Evolutionary conservation across 2,797 vertebrate species (phyloP), one percentile per base, ranked within the genome.

Genomic region (Cryptoprocta ferox): DNA sequence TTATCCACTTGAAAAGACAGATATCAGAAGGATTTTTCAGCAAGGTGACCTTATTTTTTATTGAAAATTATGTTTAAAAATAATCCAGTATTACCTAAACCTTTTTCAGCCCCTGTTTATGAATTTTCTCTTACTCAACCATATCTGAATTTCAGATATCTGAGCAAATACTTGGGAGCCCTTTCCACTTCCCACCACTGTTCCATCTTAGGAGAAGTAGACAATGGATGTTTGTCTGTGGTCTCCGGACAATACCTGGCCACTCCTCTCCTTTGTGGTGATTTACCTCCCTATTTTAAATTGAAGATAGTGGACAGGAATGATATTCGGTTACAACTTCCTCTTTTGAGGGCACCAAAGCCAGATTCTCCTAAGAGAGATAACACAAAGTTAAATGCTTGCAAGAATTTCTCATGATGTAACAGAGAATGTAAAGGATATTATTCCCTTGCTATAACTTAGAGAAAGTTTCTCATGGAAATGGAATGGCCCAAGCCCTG

Each of bases 401-500:
- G 28, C 18, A 80, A 93, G 63, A 80, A 73, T 80, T 91, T 94
- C 39, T 94, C 59, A 66, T 82, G 63, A 85, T 37, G 5, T 86
- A 89, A 76, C 2, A 93, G 26, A 65, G 65, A 59, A 89, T 68
- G 10, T 66, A 71, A 96, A 89, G 50, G 42, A 66, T 59, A n/a
- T 83, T 59, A n/a, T 80, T 79, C 16, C 35, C 9, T 84, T 95
- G 65, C n/a, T 94, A 14, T 81, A 91, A 92, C 37, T 88, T 95
- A 92, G 16, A 15, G 85, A 93, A 78, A 91, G 53, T 96, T 96
- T 92, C 91, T 85, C 66, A 35, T 89, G 75, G 56, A 97, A 79
- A 90, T 91, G 76, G 81, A 92, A 85, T 59, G 42, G 81, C 32
- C 76, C 92, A 59, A 76, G 61, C 21, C 26, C 32, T 94, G 35